A percentile compares a stretch with the other conserved stretches of the same genome.
These are phyloP conservation scores for Clarias pachynema DNA, from an alignment of 2,797 vertebrate genomes.

Conservation along the genomic window DNA sequence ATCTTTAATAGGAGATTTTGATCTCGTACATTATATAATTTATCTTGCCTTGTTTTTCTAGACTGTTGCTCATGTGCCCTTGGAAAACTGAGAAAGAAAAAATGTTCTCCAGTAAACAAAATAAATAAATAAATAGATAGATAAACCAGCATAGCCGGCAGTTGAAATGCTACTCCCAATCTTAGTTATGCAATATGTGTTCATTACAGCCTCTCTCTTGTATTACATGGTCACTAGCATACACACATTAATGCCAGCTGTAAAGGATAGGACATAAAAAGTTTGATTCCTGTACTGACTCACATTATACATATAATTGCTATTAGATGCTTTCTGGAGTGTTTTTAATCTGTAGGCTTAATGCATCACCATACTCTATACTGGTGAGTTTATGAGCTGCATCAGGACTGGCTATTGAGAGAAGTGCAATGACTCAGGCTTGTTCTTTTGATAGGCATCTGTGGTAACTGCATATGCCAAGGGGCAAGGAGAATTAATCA, in stretches of 20 bases:
- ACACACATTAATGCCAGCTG: neutral
- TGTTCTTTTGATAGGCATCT: slow-evolving; percentile 30
- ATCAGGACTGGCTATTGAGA: slow-evolving; percentile 8
- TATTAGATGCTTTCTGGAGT: neutral
- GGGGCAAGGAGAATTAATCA: slow-evolving; percentile 14
- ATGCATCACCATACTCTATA: neutral
- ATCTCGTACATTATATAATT: neutral
- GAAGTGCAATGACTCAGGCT: slow-evolving; percentile 11
- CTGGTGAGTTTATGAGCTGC: neutral
- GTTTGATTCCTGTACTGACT: neutral
- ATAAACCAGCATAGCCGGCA: neutral
- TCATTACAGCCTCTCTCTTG: slow-evolving; percentile 18
- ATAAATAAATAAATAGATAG: neutral
- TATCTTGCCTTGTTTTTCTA: neutral
- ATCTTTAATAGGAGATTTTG: neutral
- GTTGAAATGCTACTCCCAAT: slow-evolving; percentile 7
- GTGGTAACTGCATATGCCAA: slow-evolving; percentile 16
- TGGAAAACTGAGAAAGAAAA: neutral
- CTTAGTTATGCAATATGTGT: slow-evolving; percentile 40
- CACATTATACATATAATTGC: neutral
- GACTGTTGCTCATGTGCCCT: neutral
- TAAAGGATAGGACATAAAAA: neutral
- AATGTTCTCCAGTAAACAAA: slow-evolving; percentile 19
- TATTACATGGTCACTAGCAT: neutral
- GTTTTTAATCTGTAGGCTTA: neutral